Conservation (phyloP, 2,797 vertebrate species). For the Tauraco hartlaubi region DNA sequence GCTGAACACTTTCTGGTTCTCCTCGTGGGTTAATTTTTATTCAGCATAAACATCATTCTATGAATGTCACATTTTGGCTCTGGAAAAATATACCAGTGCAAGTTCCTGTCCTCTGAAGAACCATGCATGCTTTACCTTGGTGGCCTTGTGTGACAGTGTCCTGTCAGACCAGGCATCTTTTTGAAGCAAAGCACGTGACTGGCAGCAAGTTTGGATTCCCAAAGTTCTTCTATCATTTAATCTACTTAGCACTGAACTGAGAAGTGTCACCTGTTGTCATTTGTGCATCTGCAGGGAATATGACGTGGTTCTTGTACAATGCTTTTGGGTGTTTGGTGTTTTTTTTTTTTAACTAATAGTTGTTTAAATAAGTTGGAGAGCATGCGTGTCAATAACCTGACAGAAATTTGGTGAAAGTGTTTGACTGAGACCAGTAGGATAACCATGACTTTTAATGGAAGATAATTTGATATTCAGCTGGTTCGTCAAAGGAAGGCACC, state of each 20-base stretch:
- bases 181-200: not conserved
- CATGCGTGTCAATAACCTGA: not conserved
- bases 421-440: not conserved
- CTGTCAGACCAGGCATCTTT: not conserved
- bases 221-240: not conserved
- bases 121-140: accelerated
- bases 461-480: not conserved
- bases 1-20: not conserved
- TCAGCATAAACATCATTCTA: not conserved
- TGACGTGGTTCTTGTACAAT: not conserved
- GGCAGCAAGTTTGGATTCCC: not conserved
- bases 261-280: not conserved
- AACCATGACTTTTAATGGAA: not conserved
- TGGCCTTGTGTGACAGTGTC: accelerated
- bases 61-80: not conserved
- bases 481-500: not conserved
- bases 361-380: not conserved
- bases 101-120: not conserved
- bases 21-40: not conserved
- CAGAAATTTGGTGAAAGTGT: not conserved
- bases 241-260: not conserved
- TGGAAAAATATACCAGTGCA: not conserved
- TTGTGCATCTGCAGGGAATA: not conserved
- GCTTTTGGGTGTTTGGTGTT: not conserved
- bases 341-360: not conserved